Evolutionary conservation across 2,113 vertebrate genomes (phyloP).

Genomic region (Tinamus guttatus): DNA sequence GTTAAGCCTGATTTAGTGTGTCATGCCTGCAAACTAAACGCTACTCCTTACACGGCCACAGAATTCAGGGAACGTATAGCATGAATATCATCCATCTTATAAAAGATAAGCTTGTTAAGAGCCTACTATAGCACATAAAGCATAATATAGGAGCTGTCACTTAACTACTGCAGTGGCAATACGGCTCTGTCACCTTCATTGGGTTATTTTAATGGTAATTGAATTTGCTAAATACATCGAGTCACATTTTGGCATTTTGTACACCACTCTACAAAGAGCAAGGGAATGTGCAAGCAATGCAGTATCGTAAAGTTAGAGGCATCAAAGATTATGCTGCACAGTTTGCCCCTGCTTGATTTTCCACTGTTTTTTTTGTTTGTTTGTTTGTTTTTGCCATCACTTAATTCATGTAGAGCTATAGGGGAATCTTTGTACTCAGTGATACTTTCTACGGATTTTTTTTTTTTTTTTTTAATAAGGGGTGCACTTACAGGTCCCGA

Average conservation of each 20-base stretch:
- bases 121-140: not conserved
- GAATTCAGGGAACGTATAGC: not conserved
- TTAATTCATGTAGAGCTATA: not conserved
- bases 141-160: not conserved
- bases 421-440: not conserved
- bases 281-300: not conserved
- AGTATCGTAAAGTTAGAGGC: not conserved
- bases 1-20: not conserved
- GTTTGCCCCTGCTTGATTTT: not conserved
- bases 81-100: not conserved
- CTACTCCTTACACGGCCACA: not conserved
- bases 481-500: not conserved
- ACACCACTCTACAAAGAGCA: not conserved
- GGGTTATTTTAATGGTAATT: conserved; percentile 41
- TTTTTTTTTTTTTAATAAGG: not conserved
- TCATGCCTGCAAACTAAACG: not conserved
- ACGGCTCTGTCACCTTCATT: not conserved
- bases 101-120: conserved; percentile 5
- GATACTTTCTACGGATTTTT: not conserved
- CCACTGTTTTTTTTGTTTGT: not conserved
- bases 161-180: not conserved
- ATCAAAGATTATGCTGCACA: rapidly evolving
- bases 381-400: not conserved
- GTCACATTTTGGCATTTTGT: not conserved
- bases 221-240: not conserved